phyloP scores from a whole-genome alignment of 2,888 invertebrate genomes.

The Osmoderma eremita region DNA sequence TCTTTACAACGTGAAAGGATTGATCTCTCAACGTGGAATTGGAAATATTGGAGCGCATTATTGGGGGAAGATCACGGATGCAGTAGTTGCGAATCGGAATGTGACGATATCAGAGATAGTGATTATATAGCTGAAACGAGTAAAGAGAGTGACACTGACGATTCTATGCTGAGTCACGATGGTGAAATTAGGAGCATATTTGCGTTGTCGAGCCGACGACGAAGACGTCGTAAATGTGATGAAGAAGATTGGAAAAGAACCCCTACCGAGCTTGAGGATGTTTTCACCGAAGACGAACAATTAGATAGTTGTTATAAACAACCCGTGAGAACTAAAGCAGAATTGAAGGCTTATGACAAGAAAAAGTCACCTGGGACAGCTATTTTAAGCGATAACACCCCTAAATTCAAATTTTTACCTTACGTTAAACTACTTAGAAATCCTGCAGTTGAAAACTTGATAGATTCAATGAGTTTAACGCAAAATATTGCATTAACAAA shows the following conservation, averaged over 20 bases:
- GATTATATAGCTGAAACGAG: not conserved
- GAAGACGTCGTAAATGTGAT: not conserved
- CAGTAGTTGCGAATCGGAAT: not conserved
- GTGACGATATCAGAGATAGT: not conserved
- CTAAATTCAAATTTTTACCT: not conserved
- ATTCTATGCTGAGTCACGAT: slow-evolving; percentile 13
- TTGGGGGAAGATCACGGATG: too few relatives aligned
- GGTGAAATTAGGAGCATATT: slow-evolving; percentile 7
- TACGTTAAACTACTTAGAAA: slow-evolving; percentile 8
- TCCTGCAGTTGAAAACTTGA: not conserved
- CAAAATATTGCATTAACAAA: too few relatives aligned
- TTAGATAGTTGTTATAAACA: not conserved
- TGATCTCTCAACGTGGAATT: too few relatives aligned
- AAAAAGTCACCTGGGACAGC: not conserved
- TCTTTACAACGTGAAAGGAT: too few relatives aligned
- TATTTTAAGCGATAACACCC: too few relatives aligned
- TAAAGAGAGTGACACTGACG: too few relatives aligned
- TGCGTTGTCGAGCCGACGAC: too few relatives aligned
- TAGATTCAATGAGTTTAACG: too few relatives aligned
- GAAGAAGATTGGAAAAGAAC: too few relatives aligned
- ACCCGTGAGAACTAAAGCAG: slow-evolving; percentile 20
- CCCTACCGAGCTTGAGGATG: not conserved
- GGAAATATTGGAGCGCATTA: too few relatives aligned
- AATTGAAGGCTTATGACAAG: slow-evolving; percentile 21
- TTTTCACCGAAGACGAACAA: not conserved